Conservation (phyloP, 1,140 invertebrate genomes). For the Drosophila chauvacae region DNA sequence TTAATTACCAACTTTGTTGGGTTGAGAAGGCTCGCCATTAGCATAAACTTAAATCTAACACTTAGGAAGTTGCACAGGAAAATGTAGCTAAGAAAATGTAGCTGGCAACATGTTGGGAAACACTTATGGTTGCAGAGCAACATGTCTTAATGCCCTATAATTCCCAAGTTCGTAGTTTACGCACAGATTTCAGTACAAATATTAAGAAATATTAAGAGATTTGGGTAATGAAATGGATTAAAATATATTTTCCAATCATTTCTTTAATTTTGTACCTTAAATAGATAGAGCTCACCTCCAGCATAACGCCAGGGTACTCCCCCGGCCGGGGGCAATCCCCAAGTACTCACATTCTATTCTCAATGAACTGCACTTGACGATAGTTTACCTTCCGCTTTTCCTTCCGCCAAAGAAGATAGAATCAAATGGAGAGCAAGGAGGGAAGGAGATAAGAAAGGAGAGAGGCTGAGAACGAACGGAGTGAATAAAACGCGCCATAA, state of each 20-base stretch:
- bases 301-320: constrained; percentile 5
- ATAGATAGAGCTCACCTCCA: background rate
- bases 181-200: background rate
- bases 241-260: no score
- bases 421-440: background rate
- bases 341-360: background rate
- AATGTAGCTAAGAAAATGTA: background rate
- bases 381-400: background rate
- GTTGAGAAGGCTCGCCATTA: no score
- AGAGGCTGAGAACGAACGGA: background rate
- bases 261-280: no score
- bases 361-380: constrained; percentile 6
- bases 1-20: no score
- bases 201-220: background rate
- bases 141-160: background rate
- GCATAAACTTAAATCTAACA: background rate
- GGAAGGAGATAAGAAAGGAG: background rate
- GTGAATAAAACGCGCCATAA: constrained; percentile 14
- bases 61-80: background rate
- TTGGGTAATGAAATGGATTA: background rate
- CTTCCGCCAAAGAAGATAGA: background rate
- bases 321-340: background rate
- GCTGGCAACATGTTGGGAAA: background rate
- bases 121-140: background rate
- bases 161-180: background rate